These are phyloP conservation scores for Artibeus jamaicensis DNA, from an alignment of 2,797 vertebrate genomes.

Conservation along the genomic window DNA sequence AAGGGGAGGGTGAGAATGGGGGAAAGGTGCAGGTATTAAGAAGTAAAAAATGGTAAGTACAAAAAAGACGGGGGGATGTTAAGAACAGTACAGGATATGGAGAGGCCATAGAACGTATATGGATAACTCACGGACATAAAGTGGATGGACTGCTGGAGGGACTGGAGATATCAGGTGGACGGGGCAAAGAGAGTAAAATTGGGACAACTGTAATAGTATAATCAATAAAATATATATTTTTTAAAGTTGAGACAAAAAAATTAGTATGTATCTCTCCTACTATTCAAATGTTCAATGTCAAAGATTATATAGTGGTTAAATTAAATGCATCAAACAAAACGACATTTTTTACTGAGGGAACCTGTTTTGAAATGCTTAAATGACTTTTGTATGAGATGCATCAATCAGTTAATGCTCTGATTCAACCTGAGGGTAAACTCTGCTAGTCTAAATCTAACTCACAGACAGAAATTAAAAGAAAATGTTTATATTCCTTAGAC, in stretches of 20 bases:
- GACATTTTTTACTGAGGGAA: not conserved
- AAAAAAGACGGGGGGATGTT: too few relatives aligned
- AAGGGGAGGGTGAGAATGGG: too few relatives aligned
- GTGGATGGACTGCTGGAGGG: too few relatives aligned
- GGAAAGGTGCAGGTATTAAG: too few relatives aligned
- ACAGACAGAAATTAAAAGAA: not conserved
- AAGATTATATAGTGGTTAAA: not conserved
- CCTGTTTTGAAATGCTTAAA: conserved; percentile 6
- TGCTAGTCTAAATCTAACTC: not conserved
- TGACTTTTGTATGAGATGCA: not conserved
- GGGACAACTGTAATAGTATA: too few relatives aligned
- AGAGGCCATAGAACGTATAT: too few relatives aligned
- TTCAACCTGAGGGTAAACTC: not conserved
- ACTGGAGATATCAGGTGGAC: too few relatives aligned
- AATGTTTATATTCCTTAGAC: not conserved
- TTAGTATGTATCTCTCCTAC: conserved; percentile 27
- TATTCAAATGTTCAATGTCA: not conserved
- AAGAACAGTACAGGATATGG: too few relatives aligned
- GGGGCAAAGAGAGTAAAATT: too few relatives aligned
- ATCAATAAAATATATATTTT: too few relatives aligned
- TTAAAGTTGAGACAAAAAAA: not conserved
- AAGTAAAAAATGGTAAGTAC: too few relatives aligned
- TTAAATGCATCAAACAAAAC: not conserved
- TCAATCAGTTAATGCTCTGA: not conserved
- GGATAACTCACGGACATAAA: too few relatives aligned